phyloP scores from a whole-genome alignment of 2,888 invertebrate species.

The Tuberolachnus salignus region DNA sequence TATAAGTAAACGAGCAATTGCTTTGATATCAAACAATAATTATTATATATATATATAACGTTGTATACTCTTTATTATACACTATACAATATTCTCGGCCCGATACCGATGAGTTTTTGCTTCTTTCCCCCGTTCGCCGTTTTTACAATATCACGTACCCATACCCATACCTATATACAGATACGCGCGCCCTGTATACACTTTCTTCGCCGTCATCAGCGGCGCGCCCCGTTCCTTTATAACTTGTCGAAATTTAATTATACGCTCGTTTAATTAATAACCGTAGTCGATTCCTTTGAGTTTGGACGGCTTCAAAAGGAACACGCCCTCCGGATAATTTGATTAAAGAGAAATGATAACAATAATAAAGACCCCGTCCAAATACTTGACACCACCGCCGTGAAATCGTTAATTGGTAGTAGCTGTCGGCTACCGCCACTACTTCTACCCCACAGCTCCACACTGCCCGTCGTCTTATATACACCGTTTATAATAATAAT shows the following conservation, averaged over 20 bases:
- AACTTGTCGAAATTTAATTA: constrained; percentile 54
- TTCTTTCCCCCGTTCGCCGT: neutral
- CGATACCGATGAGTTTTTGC: constrained; percentile 28
- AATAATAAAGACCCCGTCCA: constrained; percentile 49
- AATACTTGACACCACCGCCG: constrained; percentile 49
- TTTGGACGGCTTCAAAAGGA: constrained; percentile 36
- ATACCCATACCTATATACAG: no score
- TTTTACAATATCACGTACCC: neutral
- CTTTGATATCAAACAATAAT: constrained; percentile 46
- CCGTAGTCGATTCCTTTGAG: constrained; percentile 55
- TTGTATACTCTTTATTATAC: constrained; percentile 1
- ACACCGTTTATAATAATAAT: neutral
- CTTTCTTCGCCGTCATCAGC: no score
- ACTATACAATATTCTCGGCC: neutral
- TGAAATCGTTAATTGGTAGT: constrained; percentile 56
- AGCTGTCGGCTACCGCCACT: constrained; percentile 28
- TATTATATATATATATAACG: no score
- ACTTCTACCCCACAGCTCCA: constrained; percentile 24
- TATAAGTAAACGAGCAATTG: neutral
- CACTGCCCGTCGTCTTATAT: neutral
- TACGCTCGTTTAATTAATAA: constrained; percentile 54
- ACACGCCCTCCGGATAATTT: constrained; percentile 54
- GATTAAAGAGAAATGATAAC: constrained; percentile 57
- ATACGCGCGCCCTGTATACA: no score
- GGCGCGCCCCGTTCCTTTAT: constrained; percentile 21